A percentile compares a stretch with the other conserved stretches of the same genome.
Evolutionary conservation across 2,113 vertebrate species (phyloP).

Genomic region (Andinoacara biseriatus): DNA sequence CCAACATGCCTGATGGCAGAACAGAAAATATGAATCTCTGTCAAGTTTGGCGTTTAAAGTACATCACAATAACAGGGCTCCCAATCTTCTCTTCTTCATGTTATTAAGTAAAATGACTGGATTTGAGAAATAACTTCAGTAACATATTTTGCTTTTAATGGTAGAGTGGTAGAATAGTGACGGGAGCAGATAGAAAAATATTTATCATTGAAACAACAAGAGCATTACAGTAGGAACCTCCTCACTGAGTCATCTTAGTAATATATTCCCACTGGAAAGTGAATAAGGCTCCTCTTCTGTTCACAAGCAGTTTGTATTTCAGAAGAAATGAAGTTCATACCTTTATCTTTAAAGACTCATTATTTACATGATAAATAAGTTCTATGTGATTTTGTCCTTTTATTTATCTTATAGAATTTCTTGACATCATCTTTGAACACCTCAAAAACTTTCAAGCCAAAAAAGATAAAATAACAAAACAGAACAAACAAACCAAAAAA

Average conservation of each 20-base stretch:
- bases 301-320: slow-evolving; percentile 71
- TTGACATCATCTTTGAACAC: slow-evolving; percentile 77
- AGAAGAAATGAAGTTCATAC: slow-evolving; percentile 78
- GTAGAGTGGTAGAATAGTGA: slow-evolving; percentile 45
- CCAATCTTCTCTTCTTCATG: slow-evolving; percentile 23
- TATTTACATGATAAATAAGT: slow-evolving; percentile 85
- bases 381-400: slow-evolving; percentile 69
- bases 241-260: slow-evolving; percentile 46
- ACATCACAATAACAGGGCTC: slow-evolving; percentile 37
- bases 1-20: slow-evolving; percentile 31
- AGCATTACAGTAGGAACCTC: slow-evolving; percentile 59
- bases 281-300: slow-evolving; percentile 79
- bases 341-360: slow-evolving; percentile 74
- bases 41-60: slow-evolving; percentile 44
- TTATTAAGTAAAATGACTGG: slow-evolving; percentile 37
- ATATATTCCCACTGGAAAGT: slow-evolving; percentile 63
- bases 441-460: slow-evolving; percentile 39
- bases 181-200: slow-evolving; percentile 83
- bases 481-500: slow-evolving; percentile 4
- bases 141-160: slow-evolving; percentile 48
- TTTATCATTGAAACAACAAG: slow-evolving; percentile 79
- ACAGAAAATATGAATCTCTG: slow-evolving; percentile 35
- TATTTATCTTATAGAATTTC: slow-evolving; percentile 71
- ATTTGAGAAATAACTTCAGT: slow-evolving; percentile 49
- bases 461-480: slow-evolving; percentile 27